phyloP scores from a whole-genome alignment of 2,797 vertebrate species.

The Sardinella longiceps region DNA sequence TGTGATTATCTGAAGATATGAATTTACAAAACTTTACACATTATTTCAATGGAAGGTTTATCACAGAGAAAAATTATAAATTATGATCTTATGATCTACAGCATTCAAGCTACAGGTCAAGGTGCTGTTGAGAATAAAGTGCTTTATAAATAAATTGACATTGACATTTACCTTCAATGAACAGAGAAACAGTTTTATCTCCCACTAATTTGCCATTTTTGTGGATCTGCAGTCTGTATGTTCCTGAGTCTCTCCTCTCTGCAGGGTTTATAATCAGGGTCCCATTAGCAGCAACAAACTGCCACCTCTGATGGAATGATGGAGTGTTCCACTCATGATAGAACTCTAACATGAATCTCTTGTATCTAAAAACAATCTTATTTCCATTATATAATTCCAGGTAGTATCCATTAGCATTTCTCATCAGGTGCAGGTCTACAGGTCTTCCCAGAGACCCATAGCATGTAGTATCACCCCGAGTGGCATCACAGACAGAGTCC shows the following conservation, averaged over 20 bases:
- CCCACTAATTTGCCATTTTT: accelerated
- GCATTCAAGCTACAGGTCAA: no score
- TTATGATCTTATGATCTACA: no score
- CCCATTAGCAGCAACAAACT: no score
- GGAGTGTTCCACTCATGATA: no score
- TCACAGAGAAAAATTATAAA: no score
- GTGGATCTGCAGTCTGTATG: not conserved
- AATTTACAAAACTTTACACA: no score
- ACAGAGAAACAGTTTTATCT: slow-evolving; percentile 19
- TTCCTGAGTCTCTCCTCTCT: slow-evolving; percentile 30
- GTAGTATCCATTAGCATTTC: not conserved
- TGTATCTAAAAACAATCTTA: accelerated
- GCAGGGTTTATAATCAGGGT: slow-evolving; percentile 51
- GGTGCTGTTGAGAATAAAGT: not conserved
- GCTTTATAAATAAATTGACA: no score
- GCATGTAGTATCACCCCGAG: no score
- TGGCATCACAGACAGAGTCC: not conserved
- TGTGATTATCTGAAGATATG: no score
- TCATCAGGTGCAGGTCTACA: slow-evolving; percentile 48
- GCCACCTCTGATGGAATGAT: slow-evolving; percentile 13
- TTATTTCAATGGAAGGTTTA: no score
- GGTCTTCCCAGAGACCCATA: slow-evolving; percentile 58
- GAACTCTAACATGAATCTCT: not conserved
- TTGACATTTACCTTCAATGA: slow-evolving; percentile 62
- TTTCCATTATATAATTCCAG: accelerated